Evolutionary conservation across 2,797 vertebrate genomes (phyloP), one percentile per base, ranked within the genome.

Genomic region (Vespertilio murinus): DNA sequence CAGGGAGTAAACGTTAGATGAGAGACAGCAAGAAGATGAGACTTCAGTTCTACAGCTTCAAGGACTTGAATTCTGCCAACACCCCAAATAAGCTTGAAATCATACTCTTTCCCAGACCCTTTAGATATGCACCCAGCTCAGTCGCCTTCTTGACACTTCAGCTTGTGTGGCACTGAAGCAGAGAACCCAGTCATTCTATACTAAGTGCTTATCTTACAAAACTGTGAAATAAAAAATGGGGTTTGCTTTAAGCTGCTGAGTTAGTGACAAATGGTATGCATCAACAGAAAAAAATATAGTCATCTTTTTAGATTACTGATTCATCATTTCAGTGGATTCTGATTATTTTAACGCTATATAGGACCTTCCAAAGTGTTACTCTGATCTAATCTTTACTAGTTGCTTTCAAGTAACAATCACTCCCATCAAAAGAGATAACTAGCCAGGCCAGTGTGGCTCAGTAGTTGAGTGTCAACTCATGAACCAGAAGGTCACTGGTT

Each of bases 301-400:
- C 14, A 38, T 38, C 52, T 49, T 35, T 78, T 22, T 83, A 23
- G 73, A 88, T 77, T 45, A 79, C 18, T 49, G 38, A 47, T 25
- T 79, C 49, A 90, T 52, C 18, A 64, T 78, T 89, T 82, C n/a
- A 12, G 1, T 38, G 47, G 30, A 56, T 61, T 61, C n/a, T 77
- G 30, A 87, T 52, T 87, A 40, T 93, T 91, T 93, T 88, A 94
- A 89, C 2, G 6, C 38, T 87, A 13, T 71, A 69, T 9, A 54
- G 23, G 6, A 80, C 45, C 35, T 84, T 80, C 47, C 5, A 42
- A 56, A 2, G 6, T 85, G 17, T 78, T 83, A 54, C 14, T 49
- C 23, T 59, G 75, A 49, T 90, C 8, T 88, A 77, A 80, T 70
- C 49, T 94, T 81, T 22, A 74, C 40, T 65, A 45, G 14, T n/a